These are phyloP conservation scores for Anguilla anguilla DNA, from an alignment of 2,797 vertebrate genomes.

Conservation along the genomic window DNA sequence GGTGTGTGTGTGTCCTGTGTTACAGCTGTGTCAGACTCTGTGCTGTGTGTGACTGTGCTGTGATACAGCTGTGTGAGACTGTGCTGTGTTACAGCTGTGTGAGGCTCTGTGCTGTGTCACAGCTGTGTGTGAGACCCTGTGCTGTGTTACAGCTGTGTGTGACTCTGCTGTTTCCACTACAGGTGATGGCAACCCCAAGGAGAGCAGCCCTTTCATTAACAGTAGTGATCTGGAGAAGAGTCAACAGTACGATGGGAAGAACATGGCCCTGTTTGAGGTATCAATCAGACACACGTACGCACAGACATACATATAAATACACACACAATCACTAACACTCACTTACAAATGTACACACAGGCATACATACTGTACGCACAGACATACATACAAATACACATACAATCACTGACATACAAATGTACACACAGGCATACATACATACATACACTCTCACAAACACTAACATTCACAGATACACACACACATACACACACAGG, in stretches of 20 bases:
- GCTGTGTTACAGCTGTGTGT: not conserved
- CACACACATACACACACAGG: not conserved
- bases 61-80: too few species aligned
- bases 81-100: too few species aligned
- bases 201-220: conserved; percentile 98
- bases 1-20: not conserved
- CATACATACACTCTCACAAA: not conserved
- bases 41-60: conserved; percentile 32
- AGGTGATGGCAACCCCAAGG: conserved; percentile 97
- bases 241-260: conserved; percentile 92
- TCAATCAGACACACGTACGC: not conserved
- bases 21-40: not conserved
- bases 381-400: conserved; percentile 5
- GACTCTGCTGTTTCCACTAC: conserved; percentile 30
- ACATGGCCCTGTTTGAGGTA: conserved; percentile 99
- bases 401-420: conserved; percentile 8
- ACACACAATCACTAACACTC: not conserved
- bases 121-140: conserved; percentile 1
- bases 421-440: not conserved
- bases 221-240: conserved; percentile 93
- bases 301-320: conserved; percentile 15
- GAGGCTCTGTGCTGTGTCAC: too few species aligned
- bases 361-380: conserved; percentile 2
- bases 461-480: not conserved
- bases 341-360: not conserved